Evolutionary conservation across 2,113 vertebrate genomes (phyloP), one percentile per base, ranked within the genome.

Genomic region (Mola mola): DNA sequence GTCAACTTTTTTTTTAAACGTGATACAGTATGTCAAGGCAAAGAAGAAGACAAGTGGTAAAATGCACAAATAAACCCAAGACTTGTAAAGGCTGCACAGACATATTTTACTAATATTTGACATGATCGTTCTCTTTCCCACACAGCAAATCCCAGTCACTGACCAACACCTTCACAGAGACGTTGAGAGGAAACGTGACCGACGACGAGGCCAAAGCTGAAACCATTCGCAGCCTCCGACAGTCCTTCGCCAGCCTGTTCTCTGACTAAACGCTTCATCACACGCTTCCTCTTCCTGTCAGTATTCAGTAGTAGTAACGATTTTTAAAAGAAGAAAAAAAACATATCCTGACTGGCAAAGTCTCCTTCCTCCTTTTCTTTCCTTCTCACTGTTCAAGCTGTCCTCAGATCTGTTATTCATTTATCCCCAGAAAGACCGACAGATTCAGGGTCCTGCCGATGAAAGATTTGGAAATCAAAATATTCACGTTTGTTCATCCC

Each of bases 221-320:
- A 78, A 98, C 95, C 87, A 98, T 98, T 87, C 95, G 95, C 82
- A 97, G 95, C 85, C 91, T 98, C 73, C 93, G 96, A 44, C 96
- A 98, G 87, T 98, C 96, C 33, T 98, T 98, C 24, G 96, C 95
- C 78, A 98, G 96, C 86, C 93, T 98, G 65, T 98, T 98, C 91
- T 98, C 96, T 0, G 96, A 98, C 85, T 97, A 94, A 82, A 31
- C 13, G 48, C 15, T 28, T 33, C 28, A 12, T 11, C 11, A 13
- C 29, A 17, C 12, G 17, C 47, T 8, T 57, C 31, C 47, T 46
- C 60, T 16, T 76, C 55, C 37, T 46, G 44, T 69, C 43, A 2
- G 28, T 66, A n/a, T n/a, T n/a, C n/a, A n/a, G n/a, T n/a, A n/a
- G n/a, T n/a, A n/a, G n/a, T n/a, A n/a, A n/a, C 75, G 67, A 75